Conservation (phyloP, 2,888 invertebrate species). For the Fragum whitleyi region DNA sequence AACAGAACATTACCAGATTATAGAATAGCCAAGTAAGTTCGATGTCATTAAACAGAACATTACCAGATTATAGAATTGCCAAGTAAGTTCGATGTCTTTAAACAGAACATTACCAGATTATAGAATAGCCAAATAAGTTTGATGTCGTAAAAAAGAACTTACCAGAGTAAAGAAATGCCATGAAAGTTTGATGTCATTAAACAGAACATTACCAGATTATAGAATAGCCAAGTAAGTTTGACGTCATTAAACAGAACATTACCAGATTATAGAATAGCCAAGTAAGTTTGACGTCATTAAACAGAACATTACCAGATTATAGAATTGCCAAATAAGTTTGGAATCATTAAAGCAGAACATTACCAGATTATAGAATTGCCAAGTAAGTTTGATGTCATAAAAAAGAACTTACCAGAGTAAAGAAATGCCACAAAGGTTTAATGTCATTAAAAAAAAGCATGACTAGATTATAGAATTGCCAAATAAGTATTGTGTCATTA, state of each 20-base stretch:
- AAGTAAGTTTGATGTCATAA: constrained; percentile 95
- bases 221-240: constrained; percentile 92
- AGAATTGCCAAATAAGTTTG: constrained; percentile 92
- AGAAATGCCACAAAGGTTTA: constrained; percentile 93
- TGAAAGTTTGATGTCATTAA: constrained; percentile 96
- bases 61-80: constrained; percentile 96
- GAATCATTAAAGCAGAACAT: constrained; percentile 98
- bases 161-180: constrained; percentile 95
- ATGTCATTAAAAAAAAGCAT: constrained; percentile 98
- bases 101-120: constrained; percentile 98
- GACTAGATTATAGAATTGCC: constrained; percentile 96
- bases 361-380: constrained; percentile 96
- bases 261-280: constrained; percentile 95
- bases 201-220: constrained; percentile 97
- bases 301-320: constrained; percentile 97
- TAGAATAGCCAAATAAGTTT: constrained; percentile 92
- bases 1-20: constrained; percentile 98
- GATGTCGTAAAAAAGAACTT: constrained; percentile 98
- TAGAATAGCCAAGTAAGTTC: constrained; percentile 92
- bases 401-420: constrained; percentile 98
- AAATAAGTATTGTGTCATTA: constrained; percentile 95
- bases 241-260: constrained; percentile 98
- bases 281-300: constrained; percentile 95
- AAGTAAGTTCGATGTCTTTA: constrained; percentile 94
- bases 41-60: constrained; percentile 97